Evolutionary conservation across 2,888 invertebrate species (phyloP).

Genomic region (Stramonita haemastoma): DNA sequence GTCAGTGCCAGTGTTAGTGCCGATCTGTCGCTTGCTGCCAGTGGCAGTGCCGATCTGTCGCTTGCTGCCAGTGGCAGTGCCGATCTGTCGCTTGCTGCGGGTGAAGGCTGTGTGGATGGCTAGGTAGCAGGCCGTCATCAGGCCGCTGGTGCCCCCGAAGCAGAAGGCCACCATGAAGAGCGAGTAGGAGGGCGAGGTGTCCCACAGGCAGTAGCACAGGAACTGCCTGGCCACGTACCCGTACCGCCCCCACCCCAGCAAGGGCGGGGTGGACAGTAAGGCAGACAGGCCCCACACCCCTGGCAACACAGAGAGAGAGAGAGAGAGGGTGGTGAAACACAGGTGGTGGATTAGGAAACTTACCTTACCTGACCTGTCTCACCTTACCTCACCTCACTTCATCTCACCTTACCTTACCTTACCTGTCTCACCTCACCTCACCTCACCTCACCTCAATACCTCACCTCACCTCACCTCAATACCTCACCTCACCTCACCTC

Average conservation of each 20-base stretch:
- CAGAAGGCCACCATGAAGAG: constrained; percentile 72
- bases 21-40: background rate
- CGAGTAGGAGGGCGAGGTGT: constrained; percentile 63
- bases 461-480: no score
- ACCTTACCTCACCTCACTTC: no score
- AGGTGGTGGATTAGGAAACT: no score
- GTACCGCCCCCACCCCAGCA: constrained; percentile 71
- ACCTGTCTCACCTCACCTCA: no score
- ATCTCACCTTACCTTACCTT: no score
- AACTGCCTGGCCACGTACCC: constrained; percentile 63
- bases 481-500: no score
- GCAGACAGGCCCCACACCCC: constrained; percentile 63
- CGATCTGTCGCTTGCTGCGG: no score
- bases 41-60: constrained; percentile 19
- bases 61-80: constrained; percentile 57
- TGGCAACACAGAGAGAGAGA: constrained; percentile 44
- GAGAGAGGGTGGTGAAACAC: no score
- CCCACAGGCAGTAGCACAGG: constrained; percentile 73
- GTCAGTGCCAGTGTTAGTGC: no score
- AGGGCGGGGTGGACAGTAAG: constrained; percentile 64
- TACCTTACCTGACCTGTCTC: no score
- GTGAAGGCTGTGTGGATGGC: constrained; percentile 59
- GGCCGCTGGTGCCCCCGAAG: constrained; percentile 68
- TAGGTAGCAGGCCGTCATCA: constrained; percentile 70
- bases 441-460: no score